Evolutionary conservation across 2,888 invertebrate genomes (phyloP).

Genomic region (Megamerina dolium): DNA sequence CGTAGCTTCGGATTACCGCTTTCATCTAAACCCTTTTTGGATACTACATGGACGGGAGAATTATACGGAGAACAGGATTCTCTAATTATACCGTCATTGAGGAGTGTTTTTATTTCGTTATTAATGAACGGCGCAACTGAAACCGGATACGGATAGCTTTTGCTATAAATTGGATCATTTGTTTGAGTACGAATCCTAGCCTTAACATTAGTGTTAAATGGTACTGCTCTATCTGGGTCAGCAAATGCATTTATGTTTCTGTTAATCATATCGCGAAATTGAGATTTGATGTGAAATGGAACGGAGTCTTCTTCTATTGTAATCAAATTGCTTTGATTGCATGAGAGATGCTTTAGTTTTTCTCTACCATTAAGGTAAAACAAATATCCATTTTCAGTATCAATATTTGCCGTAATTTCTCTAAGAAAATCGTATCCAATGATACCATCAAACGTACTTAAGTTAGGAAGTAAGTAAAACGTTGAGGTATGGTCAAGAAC

Average conservation of each 20-base stretch:
- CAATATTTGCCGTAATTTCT: constrained; percentile 5
- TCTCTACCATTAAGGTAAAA: constrained; percentile 4
- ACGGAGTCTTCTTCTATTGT: constrained; percentile 6
- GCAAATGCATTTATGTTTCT: constrained; percentile 1
- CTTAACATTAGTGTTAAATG: background rate
- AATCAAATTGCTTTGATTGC: constrained; percentile 8
- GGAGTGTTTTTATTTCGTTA: constrained; percentile 11
- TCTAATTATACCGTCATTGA: constrained; percentile 1
- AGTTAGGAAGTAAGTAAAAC: no score
- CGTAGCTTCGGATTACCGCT: background rate
- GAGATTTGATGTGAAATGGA: background rate
- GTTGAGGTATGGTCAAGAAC: no score
- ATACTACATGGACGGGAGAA: constrained; percentile 12
- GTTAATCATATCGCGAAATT: constrained; percentile 3
- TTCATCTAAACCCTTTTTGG: constrained; percentile 8
- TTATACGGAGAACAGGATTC: constrained; percentile 4
- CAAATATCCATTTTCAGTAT: constrained; percentile 4
- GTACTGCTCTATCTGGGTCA: background rate
- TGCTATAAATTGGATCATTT: background rate
- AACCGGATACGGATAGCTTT: background rate
- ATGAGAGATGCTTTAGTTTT: constrained; percentile 5
- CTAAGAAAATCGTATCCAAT: constrained; percentile 3
- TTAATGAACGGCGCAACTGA: constrained; percentile 2
- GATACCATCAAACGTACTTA: constrained; percentile 1
- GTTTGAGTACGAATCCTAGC: background rate